Evolutionary conservation across 1,140 invertebrate genomes (phyloP).

Genomic region (Macrobrachium rosenbergii): DNA sequence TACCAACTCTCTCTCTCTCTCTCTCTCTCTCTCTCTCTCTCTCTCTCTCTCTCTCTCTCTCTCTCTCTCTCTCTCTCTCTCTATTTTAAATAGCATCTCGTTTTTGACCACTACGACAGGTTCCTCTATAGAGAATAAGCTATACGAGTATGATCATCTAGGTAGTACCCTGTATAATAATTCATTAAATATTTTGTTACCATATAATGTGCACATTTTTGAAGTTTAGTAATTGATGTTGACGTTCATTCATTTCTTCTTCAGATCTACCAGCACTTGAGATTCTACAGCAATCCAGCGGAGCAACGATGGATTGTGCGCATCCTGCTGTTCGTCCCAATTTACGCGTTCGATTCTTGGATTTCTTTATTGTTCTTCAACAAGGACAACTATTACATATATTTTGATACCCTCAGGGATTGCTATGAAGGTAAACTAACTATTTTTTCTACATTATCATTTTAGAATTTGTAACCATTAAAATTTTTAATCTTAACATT

Average conservation of each 20-base stretch:
- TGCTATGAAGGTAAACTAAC: slow-evolving; percentile 92
- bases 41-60: slow-evolving; percentile 15
- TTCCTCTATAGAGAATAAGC: neutral
- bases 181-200: too few relatives aligned
- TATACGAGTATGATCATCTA: neutral
- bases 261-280: slow-evolving; percentile 96
- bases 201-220: neutral
- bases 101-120: neutral
- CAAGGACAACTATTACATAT: slow-evolving; percentile 97
- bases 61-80: neutral
- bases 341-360: slow-evolving; percentile 99
- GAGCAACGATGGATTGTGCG: slow-evolving; percentile 99
- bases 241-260: slow-evolving; percentile 68
- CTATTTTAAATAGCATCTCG: neutral
- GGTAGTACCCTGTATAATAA: neutral
- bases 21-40: slow-evolving; percentile 25
- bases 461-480: slow-evolving; percentile 22
- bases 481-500: neutral
- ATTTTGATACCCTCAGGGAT: slow-evolving; percentile 98
- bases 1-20: neutral
- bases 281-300: slow-evolving; percentile 87
- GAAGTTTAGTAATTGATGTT: neutral
- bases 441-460: neutral
- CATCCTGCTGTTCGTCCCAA: slow-evolving; percentile 98
- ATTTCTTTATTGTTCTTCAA: slow-evolving; percentile 98